Evolutionary conservation across 2,113 vertebrate genomes (phyloP).

Genomic region (Vidua chalybeata): DNA sequence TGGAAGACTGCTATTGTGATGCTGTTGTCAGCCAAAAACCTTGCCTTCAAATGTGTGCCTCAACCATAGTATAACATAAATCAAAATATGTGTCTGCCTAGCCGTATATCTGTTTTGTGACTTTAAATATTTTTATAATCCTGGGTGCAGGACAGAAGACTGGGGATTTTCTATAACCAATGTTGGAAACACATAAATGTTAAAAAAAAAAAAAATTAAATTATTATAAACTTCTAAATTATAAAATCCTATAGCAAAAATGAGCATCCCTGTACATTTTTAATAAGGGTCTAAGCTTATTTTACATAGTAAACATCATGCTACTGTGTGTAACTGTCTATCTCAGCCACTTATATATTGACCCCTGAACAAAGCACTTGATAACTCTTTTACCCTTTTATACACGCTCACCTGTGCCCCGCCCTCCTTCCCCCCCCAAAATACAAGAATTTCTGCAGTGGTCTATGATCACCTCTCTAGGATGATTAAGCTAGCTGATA

Average conservation of each 20-base stretch:
- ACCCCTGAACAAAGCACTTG: not conserved
- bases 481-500: not conserved
- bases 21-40: conserved; percentile 69
- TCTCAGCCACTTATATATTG: not conserved
- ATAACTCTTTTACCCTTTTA: not conserved
- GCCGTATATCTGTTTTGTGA: conserved; percentile 66
- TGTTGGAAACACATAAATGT: conserved; percentile 25
- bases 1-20: conserved; percentile 59
- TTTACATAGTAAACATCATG: not conserved
- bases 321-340: not conserved
- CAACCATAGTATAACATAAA: conserved; percentile 55
- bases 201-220: not conserved
- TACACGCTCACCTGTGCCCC: too few relatives aligned
- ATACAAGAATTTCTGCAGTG: not conserved
- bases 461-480: not conserved
- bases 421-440: not conserved
- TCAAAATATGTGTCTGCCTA: conserved; percentile 60
- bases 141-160: conserved; percentile 26
- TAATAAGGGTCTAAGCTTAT: not conserved
- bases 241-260: not conserved
- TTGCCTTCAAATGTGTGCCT: conserved; percentile 65
- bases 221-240: not conserved
- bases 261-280: not conserved
- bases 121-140: conserved; percentile 76
- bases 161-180: conserved; percentile 5